Base-by-base conservation (phyloP, 2,888 invertebrate species). In the Oxycera nigricornis region DNA sequence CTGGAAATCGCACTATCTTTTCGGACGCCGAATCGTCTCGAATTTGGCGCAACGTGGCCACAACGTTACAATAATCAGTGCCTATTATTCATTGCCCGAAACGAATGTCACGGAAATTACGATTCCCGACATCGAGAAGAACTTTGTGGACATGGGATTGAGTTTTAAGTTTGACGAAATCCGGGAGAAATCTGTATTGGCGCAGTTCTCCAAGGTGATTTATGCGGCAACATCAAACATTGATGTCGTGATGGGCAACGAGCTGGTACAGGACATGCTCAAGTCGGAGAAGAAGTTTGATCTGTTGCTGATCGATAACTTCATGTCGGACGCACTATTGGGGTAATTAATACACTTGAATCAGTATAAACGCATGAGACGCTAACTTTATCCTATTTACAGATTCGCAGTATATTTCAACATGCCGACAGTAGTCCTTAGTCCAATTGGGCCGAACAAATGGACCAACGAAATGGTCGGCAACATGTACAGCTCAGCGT, bases 401-500 rank as follows among this genome's bases (percentile, higher is more conserved):
- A 87, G 86, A 1, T 80, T 85, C 73, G 80, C 85, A 7, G 79
- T 82, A 72, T 83, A 81, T 73, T 84, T 83, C 78, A 80, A 83
- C 75, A 78, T 83, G 39, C 85, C 86, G 72, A 82, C 82, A 2
- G 80, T 85, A 24, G 83, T 82, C 3, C 74, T 85, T 6, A 86
- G 86, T 79, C 85, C 87, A 17, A 81, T 86, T 57, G 87, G 87
- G 1, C 82, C 86, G 17, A 86, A 84, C 62, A 81, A 79, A 17
- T 87, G 86, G 86, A 82, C 86, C 0, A 86, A 87, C 77, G 82
- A 84, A 72, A 83, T 86, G 78, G 83, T 86, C 30, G 87, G 86
- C 0, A 88, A 87, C 80, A 87, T 87, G 0, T 82, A 86, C 50
- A 86, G 85, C 35, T 84, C 86, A 1, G 84, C 88, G 0, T 80